Percentiles rank a stretch among this genome's conserved stretches.
Conservation (phyloP, 35 echinoderm and acorn worm genomes). For the Apostichopus japonicus region DNA sequence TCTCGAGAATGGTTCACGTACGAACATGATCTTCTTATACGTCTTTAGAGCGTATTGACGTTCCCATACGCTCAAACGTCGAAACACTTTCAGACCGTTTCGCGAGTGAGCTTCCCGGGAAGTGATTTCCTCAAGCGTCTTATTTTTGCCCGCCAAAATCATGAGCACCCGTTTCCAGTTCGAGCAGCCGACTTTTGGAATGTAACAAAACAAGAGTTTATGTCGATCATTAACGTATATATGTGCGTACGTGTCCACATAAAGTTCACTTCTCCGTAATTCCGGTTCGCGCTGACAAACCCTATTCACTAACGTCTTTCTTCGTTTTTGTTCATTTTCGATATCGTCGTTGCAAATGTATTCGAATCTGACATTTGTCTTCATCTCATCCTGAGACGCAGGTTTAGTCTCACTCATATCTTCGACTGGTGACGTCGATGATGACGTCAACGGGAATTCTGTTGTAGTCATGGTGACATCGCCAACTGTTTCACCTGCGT, state of each 20-base stretch:
- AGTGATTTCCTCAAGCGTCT: slow-evolving; percentile 51
- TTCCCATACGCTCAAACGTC: slow-evolving; percentile 16
- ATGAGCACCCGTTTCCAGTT: slow-evolving; percentile 84
- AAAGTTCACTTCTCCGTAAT: slow-evolving; percentile 11
- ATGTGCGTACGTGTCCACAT: slow-evolving; percentile 56
- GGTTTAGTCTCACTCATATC: neutral
- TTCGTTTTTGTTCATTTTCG: slow-evolving; percentile 3
- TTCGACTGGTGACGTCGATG: no score
- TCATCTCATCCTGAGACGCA: neutral
- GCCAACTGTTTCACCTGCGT: neutral
- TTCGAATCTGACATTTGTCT: neutral
- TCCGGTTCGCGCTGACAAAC: slow-evolving; percentile 14
- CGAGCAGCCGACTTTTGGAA: slow-evolving; percentile 81
- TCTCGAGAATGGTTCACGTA: slow-evolving; percentile 71
- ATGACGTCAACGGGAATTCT: neutral
- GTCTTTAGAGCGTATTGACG: slow-evolving; percentile 46
- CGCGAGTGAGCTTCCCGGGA: slow-evolving; percentile 63
- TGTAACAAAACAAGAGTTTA: slow-evolving; percentile 68
- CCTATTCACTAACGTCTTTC: neutral
- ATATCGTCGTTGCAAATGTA: neutral
- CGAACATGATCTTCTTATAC: slow-evolving; percentile 85
- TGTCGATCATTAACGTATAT: slow-evolving; percentile 56
- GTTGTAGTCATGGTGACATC: neutral
- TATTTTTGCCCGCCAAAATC: slow-evolving; percentile 66
- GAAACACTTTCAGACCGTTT: slow-evolving; percentile 55